phyloP scores from a whole-genome alignment of 2,113 vertebrate species.

The Elephantulus edwardii region DNA sequence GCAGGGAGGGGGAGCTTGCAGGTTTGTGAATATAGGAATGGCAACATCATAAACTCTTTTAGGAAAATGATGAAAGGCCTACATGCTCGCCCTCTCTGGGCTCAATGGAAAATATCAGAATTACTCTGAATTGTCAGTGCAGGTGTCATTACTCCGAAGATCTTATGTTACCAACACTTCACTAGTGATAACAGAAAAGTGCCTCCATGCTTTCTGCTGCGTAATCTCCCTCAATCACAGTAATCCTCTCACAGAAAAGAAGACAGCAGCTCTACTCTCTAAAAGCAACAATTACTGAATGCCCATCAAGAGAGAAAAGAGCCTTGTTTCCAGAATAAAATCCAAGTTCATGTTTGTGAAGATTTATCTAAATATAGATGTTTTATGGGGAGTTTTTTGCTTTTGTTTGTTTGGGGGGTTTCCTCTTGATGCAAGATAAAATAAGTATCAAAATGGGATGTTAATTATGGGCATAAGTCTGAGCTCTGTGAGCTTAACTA shows the following conservation, averaged over 20 bases:
- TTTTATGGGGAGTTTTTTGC: conserved; percentile 25
- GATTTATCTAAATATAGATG: neutral
- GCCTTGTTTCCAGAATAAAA: conserved; percentile 64
- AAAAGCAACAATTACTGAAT: conserved; percentile 67
- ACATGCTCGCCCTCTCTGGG: conserved; percentile 11
- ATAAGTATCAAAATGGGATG: conserved; percentile 66
- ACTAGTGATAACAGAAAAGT: conserved; percentile 49
- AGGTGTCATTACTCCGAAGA: conserved; percentile 67
- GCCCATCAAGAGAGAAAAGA: conserved; percentile 49
- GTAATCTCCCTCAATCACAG: conserved; percentile 62
- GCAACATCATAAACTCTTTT: conserved; percentile 42
- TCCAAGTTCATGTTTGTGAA: conserved; percentile 36
- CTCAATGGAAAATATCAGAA: conserved; percentile 67
- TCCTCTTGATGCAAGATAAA: conserved; percentile 45
- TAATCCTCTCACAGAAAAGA: conserved; percentile 34
- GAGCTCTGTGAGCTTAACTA: conserved; percentile 54
- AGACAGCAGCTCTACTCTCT: neutral
- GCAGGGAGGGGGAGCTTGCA: neutral
- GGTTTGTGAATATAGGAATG: conserved; percentile 42
- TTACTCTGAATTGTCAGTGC: conserved; percentile 58
- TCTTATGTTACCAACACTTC: conserved; percentile 66
- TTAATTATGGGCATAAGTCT: conserved; percentile 71
- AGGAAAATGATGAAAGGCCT: conserved; percentile 68
- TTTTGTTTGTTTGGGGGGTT: too few species aligned
- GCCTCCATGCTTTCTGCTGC: conserved; percentile 54